Base-by-base conservation (phyloP, 2,888 invertebrate genomes). In the Sicus ferrugineus region DNA sequence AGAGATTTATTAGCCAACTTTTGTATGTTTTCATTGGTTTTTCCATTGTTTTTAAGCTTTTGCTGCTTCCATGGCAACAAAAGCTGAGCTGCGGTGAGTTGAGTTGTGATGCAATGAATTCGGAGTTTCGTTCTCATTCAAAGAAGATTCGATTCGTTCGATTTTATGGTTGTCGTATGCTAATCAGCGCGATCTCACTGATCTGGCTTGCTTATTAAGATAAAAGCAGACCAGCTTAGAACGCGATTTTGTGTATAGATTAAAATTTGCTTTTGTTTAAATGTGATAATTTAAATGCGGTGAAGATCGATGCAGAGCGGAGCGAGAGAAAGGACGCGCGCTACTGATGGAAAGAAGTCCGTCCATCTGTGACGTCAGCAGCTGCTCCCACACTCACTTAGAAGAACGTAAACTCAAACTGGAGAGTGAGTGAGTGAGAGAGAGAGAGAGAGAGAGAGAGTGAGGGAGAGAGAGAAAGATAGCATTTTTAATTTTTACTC, bases 51-150 rank as follows among this genome's bases (percentile, higher is more conserved):
- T 48, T 16, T 28, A 48, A 28, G 19, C n/a, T 46, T 23, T 46
- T 16, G 7, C 21, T 62, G 62, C 21, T n/a, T 54, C 19, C 23
- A n/a, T 34, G 16, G 16, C 11, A n/a, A 56, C 19, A 14, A 16
- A 38, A 34, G 21, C 59, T 59, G 30, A 56, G 28, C 59, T n/a
- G n/a, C n/a, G n/a, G n/a, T n/a, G n/a, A n/a, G n/a, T n/a, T n/a
- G 19, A 23, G 34, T 59, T 21, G 34, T 59, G 59, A 31, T 59
- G 59, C 59, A 59, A 34, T 59, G 28, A 9, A n/a, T 58, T 58
- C 31, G 6, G 19, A 30, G 38, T 34, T 23, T 38, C 56, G 56
- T 3, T 31, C 9, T 31, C n/a, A 19, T 59, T 21, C 21, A 5
- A 0, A 30, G 34, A 59, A 54, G 16, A 14, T n/a, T 31, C 3